Evolutionary conservation across 2,888 invertebrate genomes (phyloP).

Genomic region (Lithophane leautieri): DNA sequence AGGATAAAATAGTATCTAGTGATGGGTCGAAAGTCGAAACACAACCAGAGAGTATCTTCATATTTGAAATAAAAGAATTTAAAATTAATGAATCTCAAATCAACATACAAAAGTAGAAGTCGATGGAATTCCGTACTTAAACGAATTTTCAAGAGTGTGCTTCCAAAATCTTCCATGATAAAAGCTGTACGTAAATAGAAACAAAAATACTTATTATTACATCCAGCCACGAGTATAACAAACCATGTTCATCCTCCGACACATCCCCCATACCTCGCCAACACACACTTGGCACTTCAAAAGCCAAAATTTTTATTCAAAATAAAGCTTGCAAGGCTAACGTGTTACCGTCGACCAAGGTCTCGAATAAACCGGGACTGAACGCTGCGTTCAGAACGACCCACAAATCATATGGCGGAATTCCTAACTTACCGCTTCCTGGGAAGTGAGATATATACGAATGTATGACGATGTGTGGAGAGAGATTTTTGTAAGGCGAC

Average conservation of each 20-base stretch:
- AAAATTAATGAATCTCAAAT: no score
- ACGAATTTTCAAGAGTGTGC: neutral
- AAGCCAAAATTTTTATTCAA: constrained; percentile 51
- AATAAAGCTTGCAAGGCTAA: constrained; percentile 52
- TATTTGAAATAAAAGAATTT: neutral
- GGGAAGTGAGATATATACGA: constrained; percentile 66
- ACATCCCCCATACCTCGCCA: constrained; percentile 6
- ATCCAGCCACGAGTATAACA: neutral
- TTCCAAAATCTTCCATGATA: neutral
- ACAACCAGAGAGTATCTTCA: neutral
- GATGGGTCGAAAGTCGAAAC: no score
- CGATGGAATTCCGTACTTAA: neutral
- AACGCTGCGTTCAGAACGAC: constrained; percentile 69
- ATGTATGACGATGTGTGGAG: constrained; percentile 45
- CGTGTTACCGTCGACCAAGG: constrained; percentile 45
- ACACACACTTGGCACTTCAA: constrained; percentile 50
- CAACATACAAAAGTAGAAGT: neutral
- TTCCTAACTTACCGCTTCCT: constrained; percentile 89
- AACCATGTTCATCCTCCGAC: constrained; percentile 13
- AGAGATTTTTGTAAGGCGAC: constrained; percentile 39
- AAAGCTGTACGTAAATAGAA: neutral
- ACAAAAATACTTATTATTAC: neutral
- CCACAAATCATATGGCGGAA: constrained; percentile 92
- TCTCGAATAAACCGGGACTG: constrained; percentile 54
- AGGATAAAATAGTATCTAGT: neutral